phyloP scores from a whole-genome alignment of 2,113 vertebrate genomes.

The Otolemur garnettii region DNA sequence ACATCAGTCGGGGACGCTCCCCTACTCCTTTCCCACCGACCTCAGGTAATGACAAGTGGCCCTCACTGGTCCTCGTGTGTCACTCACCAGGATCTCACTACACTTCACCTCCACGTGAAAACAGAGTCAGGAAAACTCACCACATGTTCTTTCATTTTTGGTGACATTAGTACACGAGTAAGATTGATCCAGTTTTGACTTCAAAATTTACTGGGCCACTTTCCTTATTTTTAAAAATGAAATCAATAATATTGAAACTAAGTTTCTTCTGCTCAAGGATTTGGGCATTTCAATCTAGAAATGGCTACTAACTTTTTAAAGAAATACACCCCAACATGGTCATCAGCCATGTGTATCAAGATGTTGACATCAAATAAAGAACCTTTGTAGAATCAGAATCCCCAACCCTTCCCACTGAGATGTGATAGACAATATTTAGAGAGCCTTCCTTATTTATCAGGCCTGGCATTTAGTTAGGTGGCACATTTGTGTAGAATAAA shows the following conservation, averaged over 20 bases:
- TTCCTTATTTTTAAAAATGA: constrained; percentile 51
- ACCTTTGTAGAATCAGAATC: constrained; percentile 1
- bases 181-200: background rate
- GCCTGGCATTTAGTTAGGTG: background rate
- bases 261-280: background rate
- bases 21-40: background rate
- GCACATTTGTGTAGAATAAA: background rate
- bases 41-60: no score
- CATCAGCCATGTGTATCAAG: background rate
- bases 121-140: background rate
- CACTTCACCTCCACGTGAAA: background rate
- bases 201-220: background rate
- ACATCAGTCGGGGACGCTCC: background rate
- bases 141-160: background rate
- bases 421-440: background rate
- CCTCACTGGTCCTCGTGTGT: no score
- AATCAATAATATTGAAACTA: background rate
- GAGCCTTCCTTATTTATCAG: background rate
- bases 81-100: no score
- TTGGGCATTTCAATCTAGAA: constrained; percentile 38
- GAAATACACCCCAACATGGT: background rate
- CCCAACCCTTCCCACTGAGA: background rate
- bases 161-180: background rate
- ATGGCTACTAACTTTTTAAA: constrained; percentile 7
- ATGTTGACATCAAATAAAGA: constrained; percentile 31